Conservation (phyloP, 1,140 invertebrate genomes). For the Aphaenogaster ashmeadi region DNA sequence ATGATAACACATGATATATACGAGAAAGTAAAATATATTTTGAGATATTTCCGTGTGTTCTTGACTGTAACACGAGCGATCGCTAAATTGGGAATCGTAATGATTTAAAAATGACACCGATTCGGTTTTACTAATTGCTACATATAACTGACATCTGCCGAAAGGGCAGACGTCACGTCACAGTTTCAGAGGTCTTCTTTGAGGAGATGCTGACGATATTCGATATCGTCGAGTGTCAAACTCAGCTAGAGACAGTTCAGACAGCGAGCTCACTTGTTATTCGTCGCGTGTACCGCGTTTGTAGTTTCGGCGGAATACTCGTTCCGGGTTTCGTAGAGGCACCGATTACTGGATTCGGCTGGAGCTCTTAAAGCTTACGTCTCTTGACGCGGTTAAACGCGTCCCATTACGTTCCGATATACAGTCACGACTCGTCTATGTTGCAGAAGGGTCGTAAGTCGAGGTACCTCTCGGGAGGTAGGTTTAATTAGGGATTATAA, state of each 20-base stretch:
- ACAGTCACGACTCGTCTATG: constrained; percentile 51
- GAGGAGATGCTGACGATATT: background rate
- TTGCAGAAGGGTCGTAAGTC: constrained; percentile 50
- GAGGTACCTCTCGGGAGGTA: constrained; percentile 42
- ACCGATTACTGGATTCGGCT: constrained; percentile 23
- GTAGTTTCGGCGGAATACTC: constrained; percentile 9
- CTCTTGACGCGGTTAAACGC: constrained; percentile 55
- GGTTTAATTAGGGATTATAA: constrained; percentile 54
- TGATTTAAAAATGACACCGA: background rate
- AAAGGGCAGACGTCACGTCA: constrained; percentile 35
- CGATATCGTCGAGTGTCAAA: background rate
- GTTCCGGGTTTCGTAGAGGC: background rate
- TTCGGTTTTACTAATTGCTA: constrained; percentile 20
- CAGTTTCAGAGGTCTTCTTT: constrained; percentile 16
- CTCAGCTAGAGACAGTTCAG: background rate
- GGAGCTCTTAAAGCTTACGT: constrained; percentile 20
- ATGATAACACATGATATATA: background rate
- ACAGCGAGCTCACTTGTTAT: background rate
- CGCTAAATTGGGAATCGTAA: constrained; percentile 11
- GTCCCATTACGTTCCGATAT: constrained; percentile 60
- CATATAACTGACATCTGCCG: constrained; percentile 12
- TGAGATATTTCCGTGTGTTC: constrained; percentile 2
- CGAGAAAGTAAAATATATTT: constrained; percentile 13
- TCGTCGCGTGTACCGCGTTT: background rate
- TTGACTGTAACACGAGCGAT: background rate